Base-by-base conservation (phyloP, 2,113 vertebrate species). In the Rana temporaria region DNA sequence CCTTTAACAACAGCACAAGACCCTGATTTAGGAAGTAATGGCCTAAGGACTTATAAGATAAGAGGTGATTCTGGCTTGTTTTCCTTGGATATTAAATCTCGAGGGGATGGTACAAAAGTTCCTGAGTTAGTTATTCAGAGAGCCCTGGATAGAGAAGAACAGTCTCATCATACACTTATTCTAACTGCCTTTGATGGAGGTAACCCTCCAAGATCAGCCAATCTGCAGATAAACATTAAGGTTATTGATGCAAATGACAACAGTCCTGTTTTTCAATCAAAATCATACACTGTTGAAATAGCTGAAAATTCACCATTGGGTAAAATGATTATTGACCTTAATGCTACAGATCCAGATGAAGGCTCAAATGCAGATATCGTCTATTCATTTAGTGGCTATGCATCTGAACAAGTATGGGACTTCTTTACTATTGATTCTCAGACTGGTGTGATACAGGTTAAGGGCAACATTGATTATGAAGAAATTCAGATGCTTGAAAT, bases 221-320 rank as follows among this genome's bases (percentile, higher is more conserved):
- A 96, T 0, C 95, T 99, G 90, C 97, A 97, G 88, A 97, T 99
- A 85, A 97, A 98, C 18, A 97, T 99, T 68, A 98, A 98, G 87
- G 96, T 99, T 86, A 95, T 99, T 74, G 98, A 99, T 91, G 99
- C 98, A 16, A 99, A 99, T 85, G 98, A 99, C 87, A 99, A 99
- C 88, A 99, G 97, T 83, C 98, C 98, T 0, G 89, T 97, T 79
- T 99, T 99, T 88, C 97, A 98, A 84, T 95, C 96, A 7, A 94
- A 97, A 1, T 96, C 96, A 2, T 99, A 99, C 0, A 91, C 97
- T 67, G 97, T 99, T 53, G 97, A 99, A 87, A 92, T 99, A 84
- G 96, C 96, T 0, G 98, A 99, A 89, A 99, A 99, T 2, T 95
- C 96, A 0, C 94, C 97, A 0, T 90, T 93, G 42, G 97, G 98